phyloP scores from a whole-genome alignment of 2,113 vertebrate genomes.

The Falco punctatus region DNA sequence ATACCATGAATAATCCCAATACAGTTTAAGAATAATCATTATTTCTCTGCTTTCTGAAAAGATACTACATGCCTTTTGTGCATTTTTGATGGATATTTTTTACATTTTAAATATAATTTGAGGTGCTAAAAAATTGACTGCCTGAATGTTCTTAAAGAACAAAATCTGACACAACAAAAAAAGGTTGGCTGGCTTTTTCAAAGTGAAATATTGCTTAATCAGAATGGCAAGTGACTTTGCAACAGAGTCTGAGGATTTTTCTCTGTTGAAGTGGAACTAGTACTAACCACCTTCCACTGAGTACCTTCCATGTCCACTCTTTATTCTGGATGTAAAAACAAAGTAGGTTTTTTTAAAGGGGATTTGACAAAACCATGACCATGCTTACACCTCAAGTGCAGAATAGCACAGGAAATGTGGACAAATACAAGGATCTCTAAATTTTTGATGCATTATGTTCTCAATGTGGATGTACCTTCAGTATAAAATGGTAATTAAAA shows the following conservation, averaged over 20 bases:
- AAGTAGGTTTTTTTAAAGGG: background rate
- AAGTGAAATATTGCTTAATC: background rate
- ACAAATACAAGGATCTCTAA: background rate
- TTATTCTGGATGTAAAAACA: background rate
- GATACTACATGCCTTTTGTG: background rate
- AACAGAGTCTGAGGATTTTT: background rate
- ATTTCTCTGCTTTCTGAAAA: background rate
- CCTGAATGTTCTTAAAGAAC: background rate
- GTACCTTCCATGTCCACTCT: background rate
- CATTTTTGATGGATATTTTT: background rate
- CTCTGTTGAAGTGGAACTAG: background rate
- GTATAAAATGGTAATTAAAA: conserved; percentile 1
- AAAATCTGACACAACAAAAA: background rate
- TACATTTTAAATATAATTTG: background rate
- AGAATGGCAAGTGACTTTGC: background rate
- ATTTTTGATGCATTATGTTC: background rate
- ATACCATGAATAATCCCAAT: background rate
- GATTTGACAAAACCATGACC: background rate
- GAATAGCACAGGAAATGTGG: background rate
- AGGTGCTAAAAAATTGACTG: background rate
- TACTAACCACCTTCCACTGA: background rate
- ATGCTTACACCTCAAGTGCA: background rate
- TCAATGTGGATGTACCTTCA: background rate
- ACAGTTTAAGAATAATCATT: background rate
- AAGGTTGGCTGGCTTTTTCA: background rate